Evolutionary conservation across 1,140 invertebrate species (phyloP).

Genomic region (Spodoptera litura): DNA sequence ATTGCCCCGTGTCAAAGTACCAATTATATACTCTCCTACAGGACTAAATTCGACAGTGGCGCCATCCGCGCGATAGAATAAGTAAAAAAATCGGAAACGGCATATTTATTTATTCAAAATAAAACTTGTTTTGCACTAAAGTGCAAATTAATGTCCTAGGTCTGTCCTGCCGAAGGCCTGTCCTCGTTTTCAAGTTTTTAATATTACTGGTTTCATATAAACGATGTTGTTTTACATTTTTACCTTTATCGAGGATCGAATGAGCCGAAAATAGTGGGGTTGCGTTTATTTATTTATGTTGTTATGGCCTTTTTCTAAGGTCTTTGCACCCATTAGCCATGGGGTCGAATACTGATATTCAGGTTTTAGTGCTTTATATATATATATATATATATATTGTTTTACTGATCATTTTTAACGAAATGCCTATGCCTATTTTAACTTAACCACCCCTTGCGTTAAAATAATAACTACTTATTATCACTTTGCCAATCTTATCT

Average conservation of each 20-base stretch:
- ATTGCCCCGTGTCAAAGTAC: too few species aligned
- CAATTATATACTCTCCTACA: too few species aligned
- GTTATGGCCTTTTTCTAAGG: neutral
- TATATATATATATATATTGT: too few species aligned
- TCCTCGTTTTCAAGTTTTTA: constrained; percentile 4
- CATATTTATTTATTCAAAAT: neutral
- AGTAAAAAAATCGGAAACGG: too few species aligned
- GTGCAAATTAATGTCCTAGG: constrained; percentile 15
- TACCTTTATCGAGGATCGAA: neutral
- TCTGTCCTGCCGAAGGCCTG: constrained; percentile 4
- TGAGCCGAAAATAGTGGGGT: neutral
- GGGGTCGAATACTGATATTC: neutral
- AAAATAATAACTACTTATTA: too few species aligned
- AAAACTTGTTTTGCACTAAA: neutral
- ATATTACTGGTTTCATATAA: neutral
- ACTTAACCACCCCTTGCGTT: too few species aligned
- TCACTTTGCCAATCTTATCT: too few species aligned
- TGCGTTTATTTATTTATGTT: neutral
- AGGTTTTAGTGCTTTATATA: too few species aligned
- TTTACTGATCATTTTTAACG: neutral
- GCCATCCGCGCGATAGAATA: too few species aligned
- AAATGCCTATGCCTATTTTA: too few species aligned
- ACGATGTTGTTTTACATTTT: neutral
- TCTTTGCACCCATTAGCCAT: constrained; percentile 9
- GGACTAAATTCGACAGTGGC: too few species aligned